Evolutionary conservation across 2,113 vertebrate genomes (phyloP).

Genomic region (Spermophilus dauricus): DNA sequence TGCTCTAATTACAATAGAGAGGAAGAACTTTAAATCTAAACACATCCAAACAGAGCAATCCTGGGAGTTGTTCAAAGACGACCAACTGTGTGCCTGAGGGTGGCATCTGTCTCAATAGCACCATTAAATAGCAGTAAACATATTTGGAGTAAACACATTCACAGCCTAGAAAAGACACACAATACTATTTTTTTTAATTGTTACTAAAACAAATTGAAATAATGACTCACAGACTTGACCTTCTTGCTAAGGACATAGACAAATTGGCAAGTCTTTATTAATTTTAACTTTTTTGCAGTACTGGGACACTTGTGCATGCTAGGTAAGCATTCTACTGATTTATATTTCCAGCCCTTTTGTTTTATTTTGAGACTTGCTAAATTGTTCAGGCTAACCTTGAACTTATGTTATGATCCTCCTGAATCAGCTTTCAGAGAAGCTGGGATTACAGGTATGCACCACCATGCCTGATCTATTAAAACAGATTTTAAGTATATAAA

Average conservation of each 20-base stretch:
- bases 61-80: neutral
- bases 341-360: neutral
- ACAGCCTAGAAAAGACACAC: neutral
- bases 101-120: neutral
- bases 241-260: slow-evolving; percentile 6
- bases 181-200: neutral
- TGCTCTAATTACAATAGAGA: neutral
- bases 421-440: neutral
- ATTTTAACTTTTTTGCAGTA: neutral
- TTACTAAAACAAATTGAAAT: slow-evolving; percentile 20
- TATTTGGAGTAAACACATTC: neutral
- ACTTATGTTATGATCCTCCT: neutral
- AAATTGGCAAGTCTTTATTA: slow-evolving; percentile 14
- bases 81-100: neutral
- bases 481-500: slow-evolving; percentile 25
- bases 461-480: neutral
- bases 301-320: neutral
- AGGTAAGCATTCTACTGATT: neutral
- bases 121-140: neutral
- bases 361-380: neutral
- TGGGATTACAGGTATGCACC: neutral
- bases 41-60: neutral
- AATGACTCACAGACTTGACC: neutral
- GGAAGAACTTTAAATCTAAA: slow-evolving; percentile 48
- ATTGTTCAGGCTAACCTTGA: neutral